A percentile compares a stretch with the other conserved stretches of the same genome.
Conservation (phyloP, 37 sponge, comb jelly and placozoan genomes). For the Halichondria panicea region DNA sequence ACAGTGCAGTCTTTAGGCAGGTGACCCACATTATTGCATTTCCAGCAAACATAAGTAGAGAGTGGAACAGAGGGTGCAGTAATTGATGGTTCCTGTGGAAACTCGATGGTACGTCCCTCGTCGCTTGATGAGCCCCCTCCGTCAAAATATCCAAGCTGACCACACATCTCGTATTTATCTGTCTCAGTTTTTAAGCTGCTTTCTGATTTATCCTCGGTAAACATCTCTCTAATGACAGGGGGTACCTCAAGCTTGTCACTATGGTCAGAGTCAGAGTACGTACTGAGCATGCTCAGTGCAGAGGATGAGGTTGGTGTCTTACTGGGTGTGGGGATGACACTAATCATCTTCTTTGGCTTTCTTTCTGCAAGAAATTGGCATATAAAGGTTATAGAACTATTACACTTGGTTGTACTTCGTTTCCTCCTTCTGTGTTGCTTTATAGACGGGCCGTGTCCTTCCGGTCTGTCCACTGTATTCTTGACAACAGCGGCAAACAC, state of each 20-base stretch:
- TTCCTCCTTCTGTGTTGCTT: conserved; percentile 12
- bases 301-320: too few species aligned
- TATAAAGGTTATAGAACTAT: not conserved
- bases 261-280: too few species aligned
- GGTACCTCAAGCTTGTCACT: too few species aligned
- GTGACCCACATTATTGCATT: conserved; percentile 48
- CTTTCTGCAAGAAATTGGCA: not conserved
- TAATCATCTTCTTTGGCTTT: too few species aligned
- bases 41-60: conserved; percentile 36
- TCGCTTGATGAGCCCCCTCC: too few species aligned
- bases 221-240: too few species aligned
- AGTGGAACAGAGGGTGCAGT: not conserved
- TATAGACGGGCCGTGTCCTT: not conserved
- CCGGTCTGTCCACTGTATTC: not conserved
- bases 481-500: conserved; percentile 10
- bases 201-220: too few species aligned
- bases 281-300: too few species aligned
- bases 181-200: not conserved
- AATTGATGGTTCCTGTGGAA: too few species aligned
- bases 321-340: too few species aligned
- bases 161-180: not conserved
- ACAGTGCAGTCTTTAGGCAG: conserved; percentile 37
- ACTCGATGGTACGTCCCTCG: too few species aligned
- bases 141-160: too few species aligned
- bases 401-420: not conserved